Conservation (phyloP, 2,113 vertebrate species). For the Myotis lucifugus region DNA sequence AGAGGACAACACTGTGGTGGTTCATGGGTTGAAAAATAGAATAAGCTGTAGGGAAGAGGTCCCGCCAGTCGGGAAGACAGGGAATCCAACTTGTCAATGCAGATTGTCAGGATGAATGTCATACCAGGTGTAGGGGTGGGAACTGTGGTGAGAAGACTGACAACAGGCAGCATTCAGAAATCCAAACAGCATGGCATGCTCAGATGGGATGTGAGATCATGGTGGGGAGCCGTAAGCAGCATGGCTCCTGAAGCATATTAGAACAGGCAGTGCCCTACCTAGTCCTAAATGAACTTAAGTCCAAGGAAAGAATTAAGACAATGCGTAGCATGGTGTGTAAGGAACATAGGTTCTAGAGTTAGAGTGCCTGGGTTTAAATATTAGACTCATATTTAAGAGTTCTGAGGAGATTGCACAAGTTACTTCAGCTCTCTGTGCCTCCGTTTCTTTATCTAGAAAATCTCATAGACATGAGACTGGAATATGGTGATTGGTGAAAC, state of each 20-base stretch:
- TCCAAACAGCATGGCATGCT: not conserved
- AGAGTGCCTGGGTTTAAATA: not conserved
- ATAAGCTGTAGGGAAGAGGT: not conserved
- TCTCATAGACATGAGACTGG: not conserved
- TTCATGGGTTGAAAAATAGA: not conserved
- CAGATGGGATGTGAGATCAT: not conserved
- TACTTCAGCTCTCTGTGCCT: not conserved
- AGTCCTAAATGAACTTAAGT: not conserved
- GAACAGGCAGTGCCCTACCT: not conserved
- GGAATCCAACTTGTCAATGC: not conserved
- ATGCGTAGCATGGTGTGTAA: not conserved
- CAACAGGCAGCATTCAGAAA: not conserved
- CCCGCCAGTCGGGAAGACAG: not conserved
- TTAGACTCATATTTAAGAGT: not conserved
- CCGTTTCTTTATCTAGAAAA: conserved; percentile 28
- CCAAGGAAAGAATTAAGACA: not conserved
- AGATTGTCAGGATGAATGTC: not conserved
- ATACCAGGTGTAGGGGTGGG: not conserved
- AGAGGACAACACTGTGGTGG: not conserved
- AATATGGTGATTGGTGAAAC: not conserved
- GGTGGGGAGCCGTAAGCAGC: not conserved
- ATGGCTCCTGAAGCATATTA: not conserved
- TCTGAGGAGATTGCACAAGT: not conserved
- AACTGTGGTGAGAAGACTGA: not conserved
- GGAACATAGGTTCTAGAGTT: not conserved